Evolutionary conservation across 2,888 invertebrate genomes (phyloP), one percentile per base, ranked within the genome.

Genomic region (Orthosia incerta): DNA sequence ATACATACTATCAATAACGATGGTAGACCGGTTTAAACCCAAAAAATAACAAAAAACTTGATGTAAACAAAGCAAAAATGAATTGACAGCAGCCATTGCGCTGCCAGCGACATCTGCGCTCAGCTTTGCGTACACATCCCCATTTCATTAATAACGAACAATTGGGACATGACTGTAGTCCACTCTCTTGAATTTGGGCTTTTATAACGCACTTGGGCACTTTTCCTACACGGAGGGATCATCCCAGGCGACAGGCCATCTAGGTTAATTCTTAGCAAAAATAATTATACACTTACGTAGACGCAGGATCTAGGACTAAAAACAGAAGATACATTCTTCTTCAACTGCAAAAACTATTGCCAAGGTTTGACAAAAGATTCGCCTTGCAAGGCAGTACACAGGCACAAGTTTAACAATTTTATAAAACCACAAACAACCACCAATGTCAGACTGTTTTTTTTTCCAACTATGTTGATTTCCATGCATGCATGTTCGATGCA

Each of bases 231-330:
- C 39, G 5, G 31, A 31, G 31, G 31, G 31, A 31, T 9, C 31
- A 31, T 39, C 7, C 39, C 9, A 39, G 7, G 20, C 9, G 5
- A 11, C 15, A 3, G 12, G 15, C 11, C 16, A 16, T 13, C 3
- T 0, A 51, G 15, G 3, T 46, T 48, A n/a, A 26, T 26, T 26
- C 7, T 4, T n/a, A 69, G 2, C 0, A 64, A 55, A 18, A 0
- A 9, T 39, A 9, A 31, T 15, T 26, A 57, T 11, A 39, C 1
- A 71, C 73, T 51, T 62, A 74, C 74, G 61, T n/a, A 9, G 76
- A 66, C 20, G n/a, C 26, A 15, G 67, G 73, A 4, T 74, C 76
- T 20, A 51, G 45, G 15, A 76, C 18, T n/a, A 67, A 66, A 66
- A 16, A 66, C 4, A 57, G 31, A 51, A 76, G 67, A 76, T 76